phyloP scores from a whole-genome alignment of 2,113 vertebrate species.

The Rhagologus leucostigma region DNA sequence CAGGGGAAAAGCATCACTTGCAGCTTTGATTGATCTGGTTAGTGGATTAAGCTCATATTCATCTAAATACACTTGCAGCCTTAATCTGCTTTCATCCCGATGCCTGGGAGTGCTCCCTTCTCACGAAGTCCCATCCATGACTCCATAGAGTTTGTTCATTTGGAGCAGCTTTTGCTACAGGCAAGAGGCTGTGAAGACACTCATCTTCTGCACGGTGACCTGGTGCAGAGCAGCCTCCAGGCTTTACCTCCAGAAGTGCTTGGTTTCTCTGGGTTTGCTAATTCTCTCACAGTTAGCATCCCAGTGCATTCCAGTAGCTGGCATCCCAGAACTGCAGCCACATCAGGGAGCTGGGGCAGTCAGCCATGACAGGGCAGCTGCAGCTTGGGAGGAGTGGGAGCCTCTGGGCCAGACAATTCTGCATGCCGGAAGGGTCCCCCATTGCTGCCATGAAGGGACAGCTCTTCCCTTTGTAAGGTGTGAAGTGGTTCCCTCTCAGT shows the following conservation, averaged over 20 bases:
- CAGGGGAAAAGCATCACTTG: neutral
- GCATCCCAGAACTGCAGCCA: neutral
- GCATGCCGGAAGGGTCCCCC: neutral
- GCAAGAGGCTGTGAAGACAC: neutral
- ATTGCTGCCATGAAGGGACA: neutral
- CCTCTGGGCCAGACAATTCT: neutral
- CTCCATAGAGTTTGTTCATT: neutral
- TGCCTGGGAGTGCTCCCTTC: neutral
- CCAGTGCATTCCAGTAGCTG: neutral
- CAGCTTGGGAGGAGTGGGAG: neutral
- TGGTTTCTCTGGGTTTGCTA: neutral
- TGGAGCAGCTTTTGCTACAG: neutral
- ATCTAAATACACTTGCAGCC: neutral
- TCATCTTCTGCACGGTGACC: neutral
- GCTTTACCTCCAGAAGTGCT: neutral
- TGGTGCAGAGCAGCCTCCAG: neutral
- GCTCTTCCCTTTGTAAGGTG: neutral
- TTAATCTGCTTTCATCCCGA: neutral
- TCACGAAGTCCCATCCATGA: neutral
- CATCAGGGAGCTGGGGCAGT: neutral
- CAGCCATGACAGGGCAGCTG: neutral
- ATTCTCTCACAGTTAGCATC: neutral
- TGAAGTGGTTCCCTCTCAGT: neutral
- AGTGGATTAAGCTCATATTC: conserved; percentile 16
- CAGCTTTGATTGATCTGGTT: conserved; percentile 35